phyloP scores from a whole-genome alignment of 2,888 invertebrate species.

The Agriopis aurantiaria region DNA sequence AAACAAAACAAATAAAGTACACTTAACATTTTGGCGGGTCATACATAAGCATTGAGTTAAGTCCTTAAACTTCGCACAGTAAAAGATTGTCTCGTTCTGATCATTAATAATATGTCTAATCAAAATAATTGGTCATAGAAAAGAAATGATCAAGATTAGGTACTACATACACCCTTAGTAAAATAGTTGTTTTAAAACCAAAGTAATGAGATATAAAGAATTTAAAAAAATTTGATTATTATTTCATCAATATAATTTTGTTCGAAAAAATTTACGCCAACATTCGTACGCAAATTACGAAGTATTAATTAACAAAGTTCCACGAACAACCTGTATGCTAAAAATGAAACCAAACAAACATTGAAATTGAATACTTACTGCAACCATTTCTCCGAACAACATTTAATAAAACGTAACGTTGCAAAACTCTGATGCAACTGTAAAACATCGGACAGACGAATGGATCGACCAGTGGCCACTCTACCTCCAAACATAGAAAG shows the following conservation, averaged over 20 bases:
- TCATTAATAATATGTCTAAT: too few species aligned
- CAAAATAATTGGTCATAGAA: too few species aligned
- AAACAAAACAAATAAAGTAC: too few species aligned
- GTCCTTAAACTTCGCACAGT: too few species aligned
- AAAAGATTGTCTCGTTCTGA: too few species aligned
- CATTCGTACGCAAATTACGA: background rate
- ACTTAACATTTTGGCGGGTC: too few species aligned
- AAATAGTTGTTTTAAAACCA: too few species aligned
- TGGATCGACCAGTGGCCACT: constrained; percentile 31
- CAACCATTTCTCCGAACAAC: constrained; percentile 1
- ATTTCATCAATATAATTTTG: background rate
- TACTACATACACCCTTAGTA: too few species aligned
- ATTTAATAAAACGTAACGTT: constrained; percentile 13
- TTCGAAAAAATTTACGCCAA: background rate
- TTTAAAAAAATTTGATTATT: background rate
- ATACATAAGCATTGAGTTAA: too few species aligned
- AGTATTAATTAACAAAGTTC: constrained; percentile 1
- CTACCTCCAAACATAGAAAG: constrained; percentile 21
- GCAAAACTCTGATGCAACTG: constrained; percentile 7
- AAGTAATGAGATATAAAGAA: too few species aligned
- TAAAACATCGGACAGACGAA: constrained; percentile 10
- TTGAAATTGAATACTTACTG: background rate
- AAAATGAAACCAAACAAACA: background rate
- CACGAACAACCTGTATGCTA: background rate
- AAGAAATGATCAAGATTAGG: too few species aligned